These are phyloP conservation scores for Cassiopea xamachana DNA, from an alignment of 30 jellyfish, hydroid and myxozoan species.

Conservation along the genomic window DNA sequence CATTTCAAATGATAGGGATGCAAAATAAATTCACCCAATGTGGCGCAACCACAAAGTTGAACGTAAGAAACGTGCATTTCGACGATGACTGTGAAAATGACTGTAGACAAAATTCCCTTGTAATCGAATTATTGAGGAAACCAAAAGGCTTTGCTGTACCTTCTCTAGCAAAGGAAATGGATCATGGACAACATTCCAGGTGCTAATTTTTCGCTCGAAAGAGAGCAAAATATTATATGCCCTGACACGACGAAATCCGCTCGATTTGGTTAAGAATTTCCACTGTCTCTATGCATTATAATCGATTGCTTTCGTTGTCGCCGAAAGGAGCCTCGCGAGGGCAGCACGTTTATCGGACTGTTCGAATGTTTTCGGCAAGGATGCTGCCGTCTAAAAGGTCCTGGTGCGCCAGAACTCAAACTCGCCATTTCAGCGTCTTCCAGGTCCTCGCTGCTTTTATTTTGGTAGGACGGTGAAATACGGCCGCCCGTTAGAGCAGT, in stretches of 20 bases:
- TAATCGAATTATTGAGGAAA: too few relatives aligned
- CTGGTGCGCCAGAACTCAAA: slow-evolving; percentile 69
- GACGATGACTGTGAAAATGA: too few relatives aligned
- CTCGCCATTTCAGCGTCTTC: slow-evolving; percentile 67
- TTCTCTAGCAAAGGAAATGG: too few relatives aligned
- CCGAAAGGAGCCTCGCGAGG: slow-evolving; percentile 49
- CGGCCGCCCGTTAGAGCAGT: slow-evolving; percentile 13
- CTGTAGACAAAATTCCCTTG: too few relatives aligned
- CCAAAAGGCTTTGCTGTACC: too few relatives aligned
- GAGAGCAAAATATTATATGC: neutral
- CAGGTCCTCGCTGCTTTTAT: slow-evolving; percentile 34
- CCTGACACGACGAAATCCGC: slow-evolving; percentile 28
- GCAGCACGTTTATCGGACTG: slow-evolving; percentile 79
- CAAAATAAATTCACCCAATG: too few relatives aligned
- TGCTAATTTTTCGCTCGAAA: neutral
- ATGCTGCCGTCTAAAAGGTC: slow-evolving; percentile 89
- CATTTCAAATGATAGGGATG: too few relatives aligned
- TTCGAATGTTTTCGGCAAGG: slow-evolving; percentile 83
- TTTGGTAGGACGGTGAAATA: neutral
- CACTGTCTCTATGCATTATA: slow-evolving; percentile 39
- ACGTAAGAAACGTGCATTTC: too few relatives aligned
- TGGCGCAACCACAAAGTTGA: too few relatives aligned
- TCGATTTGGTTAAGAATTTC: slow-evolving; percentile 3
- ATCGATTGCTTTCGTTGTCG: slow-evolving; percentile 66
- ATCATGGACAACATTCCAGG: too few relatives aligned